Evolutionary conservation across 2,888 invertebrate genomes (phyloP).

Genomic region (Plebejus melissa): DNA sequence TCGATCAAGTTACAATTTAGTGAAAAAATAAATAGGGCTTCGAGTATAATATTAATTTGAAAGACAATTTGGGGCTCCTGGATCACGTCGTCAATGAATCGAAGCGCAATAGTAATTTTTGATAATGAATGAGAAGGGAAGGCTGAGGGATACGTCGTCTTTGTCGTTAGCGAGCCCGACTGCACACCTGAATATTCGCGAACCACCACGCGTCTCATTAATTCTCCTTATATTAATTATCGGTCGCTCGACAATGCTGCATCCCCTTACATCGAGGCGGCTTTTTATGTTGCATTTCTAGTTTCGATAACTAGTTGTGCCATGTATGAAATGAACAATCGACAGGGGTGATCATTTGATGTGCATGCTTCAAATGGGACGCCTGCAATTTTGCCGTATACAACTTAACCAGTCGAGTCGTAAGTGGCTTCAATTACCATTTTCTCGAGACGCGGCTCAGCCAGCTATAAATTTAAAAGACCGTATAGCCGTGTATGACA

Average conservation of each 20-base stretch:
- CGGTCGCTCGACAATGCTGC: slow-evolving; percentile 40
- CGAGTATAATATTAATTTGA: slow-evolving; percentile 52
- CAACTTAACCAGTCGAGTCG: slow-evolving; percentile 32
- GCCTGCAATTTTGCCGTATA: slow-evolving; percentile 33
- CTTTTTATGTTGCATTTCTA: slow-evolving; percentile 54
- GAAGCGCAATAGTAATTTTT: slow-evolving; percentile 73
- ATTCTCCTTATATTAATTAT: slow-evolving; percentile 63
- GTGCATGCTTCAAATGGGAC: slow-evolving; percentile 32
- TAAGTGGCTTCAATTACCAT: slow-evolving; percentile 31
- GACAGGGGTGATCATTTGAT: slow-evolving; percentile 38
- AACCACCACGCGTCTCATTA: slow-evolving; percentile 49
- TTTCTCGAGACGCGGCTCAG: slow-evolving; percentile 9
- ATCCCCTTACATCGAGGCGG: slow-evolving; percentile 60
- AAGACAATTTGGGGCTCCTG: slow-evolving; percentile 62
- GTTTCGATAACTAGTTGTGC: slow-evolving; percentile 36
- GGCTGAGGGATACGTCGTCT: slow-evolving; percentile 68
- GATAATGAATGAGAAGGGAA: slow-evolving; percentile 65
- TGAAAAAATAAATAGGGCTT: slow-evolving; percentile 59
- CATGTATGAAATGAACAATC: slow-evolving; percentile 35
- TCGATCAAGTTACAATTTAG: slow-evolving; percentile 64
- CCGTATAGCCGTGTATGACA: slow-evolving; percentile 20
- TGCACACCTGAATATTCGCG: slow-evolving; percentile 59
- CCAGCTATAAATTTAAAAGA: slow-evolving; percentile 30
- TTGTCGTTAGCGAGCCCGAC: slow-evolving; percentile 54
- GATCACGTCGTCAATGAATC: slow-evolving; percentile 60